Conservation (phyloP, 2,888 invertebrate species). For the Cotesia congregata region DNA sequence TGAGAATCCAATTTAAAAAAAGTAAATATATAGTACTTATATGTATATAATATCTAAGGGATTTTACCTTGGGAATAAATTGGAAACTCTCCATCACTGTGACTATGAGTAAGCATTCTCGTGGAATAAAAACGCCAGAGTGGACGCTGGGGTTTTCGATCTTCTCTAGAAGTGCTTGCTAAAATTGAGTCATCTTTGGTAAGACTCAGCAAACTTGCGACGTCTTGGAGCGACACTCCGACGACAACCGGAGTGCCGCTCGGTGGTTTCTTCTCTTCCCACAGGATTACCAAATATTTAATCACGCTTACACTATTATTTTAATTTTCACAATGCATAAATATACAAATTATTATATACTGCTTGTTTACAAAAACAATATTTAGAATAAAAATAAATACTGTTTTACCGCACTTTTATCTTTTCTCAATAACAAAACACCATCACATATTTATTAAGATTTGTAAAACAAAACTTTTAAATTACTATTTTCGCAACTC, state of each 20-base stretch:
- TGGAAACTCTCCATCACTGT: conserved; percentile 89
- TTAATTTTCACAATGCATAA: background rate
- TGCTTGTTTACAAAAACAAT: no score
- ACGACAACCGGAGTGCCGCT: conserved; percentile 42
- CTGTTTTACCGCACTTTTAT: no score
- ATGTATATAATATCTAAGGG: background rate
- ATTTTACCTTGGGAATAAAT: conserved; percentile 82
- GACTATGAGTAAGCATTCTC: conserved; percentile 85
- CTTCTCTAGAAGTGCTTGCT: conserved; percentile 57
- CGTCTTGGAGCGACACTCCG: conserved; percentile 60
- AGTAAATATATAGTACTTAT: background rate
- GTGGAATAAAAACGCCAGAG: conserved; percentile 63
- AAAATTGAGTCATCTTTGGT: conserved; percentile 59
- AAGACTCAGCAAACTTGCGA: conserved; percentile 58
- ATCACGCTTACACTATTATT: conserved; percentile 5
- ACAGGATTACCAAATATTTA: conserved; percentile 31
- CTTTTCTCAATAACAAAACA: no score
- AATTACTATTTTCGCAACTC: background rate
- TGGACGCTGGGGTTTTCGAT: conserved; percentile 53
- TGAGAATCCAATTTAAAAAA: background rate
- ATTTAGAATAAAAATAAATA: no score
- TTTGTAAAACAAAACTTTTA: background rate
- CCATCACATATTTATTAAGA: no score
- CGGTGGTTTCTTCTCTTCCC: conserved; percentile 37
- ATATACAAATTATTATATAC: no score